These are phyloP conservation scores for Ctenochaetus hawaiiensis DNA, from an alignment of 2,797 vertebrate genomes.

Conservation along the genomic window DNA sequence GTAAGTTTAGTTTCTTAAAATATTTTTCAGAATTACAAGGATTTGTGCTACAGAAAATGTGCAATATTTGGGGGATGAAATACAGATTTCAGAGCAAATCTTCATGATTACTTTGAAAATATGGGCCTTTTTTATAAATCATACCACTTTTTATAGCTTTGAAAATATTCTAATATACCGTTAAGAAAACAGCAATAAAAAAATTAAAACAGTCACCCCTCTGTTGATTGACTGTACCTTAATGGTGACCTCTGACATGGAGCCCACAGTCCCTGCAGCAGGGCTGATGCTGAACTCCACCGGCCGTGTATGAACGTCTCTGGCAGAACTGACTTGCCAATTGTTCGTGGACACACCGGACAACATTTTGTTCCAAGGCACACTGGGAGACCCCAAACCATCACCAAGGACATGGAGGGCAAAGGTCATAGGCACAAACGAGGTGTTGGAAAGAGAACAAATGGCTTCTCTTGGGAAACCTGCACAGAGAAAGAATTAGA, in stretches of 20 bases:
- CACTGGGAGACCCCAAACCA: conserved; percentile 80
- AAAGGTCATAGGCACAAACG: conserved; percentile 88
- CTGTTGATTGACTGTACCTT: conserved; percentile 76
- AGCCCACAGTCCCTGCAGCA: conserved; percentile 76
- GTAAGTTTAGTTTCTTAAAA: not conserved
- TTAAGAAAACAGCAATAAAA: not conserved
- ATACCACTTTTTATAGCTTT: not conserved
- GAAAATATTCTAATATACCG: not conserved
- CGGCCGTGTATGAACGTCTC: conserved; percentile 55
- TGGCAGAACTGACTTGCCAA: conserved; percentile 66
- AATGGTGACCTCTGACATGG: conserved; percentile 80
- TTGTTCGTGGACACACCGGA: conserved; percentile 34
- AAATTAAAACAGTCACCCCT: not conserved
- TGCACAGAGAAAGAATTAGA: conserved; percentile 54
- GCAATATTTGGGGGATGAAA: not conserved
- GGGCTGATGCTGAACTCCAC: conserved; percentile 88
- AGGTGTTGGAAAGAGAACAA: conserved; percentile 88
- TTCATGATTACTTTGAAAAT: not conserved
- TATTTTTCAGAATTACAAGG: too few relatives aligned
- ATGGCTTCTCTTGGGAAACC: conserved; percentile 87
- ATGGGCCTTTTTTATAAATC: not conserved
- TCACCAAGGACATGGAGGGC: conserved; percentile 88
- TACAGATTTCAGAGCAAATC: not conserved
- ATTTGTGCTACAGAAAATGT: too few relatives aligned
- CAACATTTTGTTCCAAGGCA: conserved; percentile 68